Evolutionary conservation across 2,797 vertebrate genomes (phyloP).

Genomic region (Aldrovandia affinis): DNA sequence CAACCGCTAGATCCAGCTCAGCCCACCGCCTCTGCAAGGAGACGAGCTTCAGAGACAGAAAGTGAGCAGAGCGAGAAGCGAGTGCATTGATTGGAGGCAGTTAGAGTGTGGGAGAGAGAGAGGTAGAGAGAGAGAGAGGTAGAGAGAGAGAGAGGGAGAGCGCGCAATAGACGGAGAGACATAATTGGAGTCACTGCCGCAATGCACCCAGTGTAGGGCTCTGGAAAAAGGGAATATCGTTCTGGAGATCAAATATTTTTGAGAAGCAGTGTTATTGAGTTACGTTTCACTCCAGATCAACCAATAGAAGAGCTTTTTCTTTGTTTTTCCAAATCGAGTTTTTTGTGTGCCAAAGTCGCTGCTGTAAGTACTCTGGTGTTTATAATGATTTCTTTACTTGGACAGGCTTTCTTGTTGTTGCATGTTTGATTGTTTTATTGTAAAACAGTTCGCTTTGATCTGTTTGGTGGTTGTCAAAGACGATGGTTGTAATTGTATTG

Average conservation of each 20-base stretch:
- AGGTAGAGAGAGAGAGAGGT: conserved; percentile 16
- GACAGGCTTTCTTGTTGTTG: not conserved
- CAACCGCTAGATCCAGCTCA: conserved; percentile 9
- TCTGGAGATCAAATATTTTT: conserved; percentile 2
- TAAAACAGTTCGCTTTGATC: not conserved
- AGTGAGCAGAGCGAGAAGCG: conserved; percentile 11
- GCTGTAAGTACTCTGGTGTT: conserved; percentile 1
- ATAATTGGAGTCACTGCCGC: conserved; percentile 6
- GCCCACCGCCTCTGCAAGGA: not conserved
- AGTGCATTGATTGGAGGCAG: not conserved
- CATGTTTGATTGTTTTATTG: not conserved
- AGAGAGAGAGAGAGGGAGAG: conserved; percentile 23
- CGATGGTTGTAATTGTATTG: not conserved
- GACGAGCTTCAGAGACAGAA: conserved; percentile 15
- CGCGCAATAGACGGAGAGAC: not conserved
- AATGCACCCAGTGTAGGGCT: conserved; percentile 11
- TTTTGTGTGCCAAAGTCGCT: not conserved
- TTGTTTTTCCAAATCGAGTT: not conserved
- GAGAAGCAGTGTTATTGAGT: not conserved
- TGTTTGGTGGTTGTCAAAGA: not conserved
- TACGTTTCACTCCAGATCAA: not conserved
- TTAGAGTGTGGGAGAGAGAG: not conserved
- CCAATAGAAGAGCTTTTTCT: not conserved
- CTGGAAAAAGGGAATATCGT: not conserved
- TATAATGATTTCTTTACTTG: not conserved